Base-by-base conservation (phyloP, 2,113 vertebrate genomes). In the Chaetodon trifascialis region DNA sequence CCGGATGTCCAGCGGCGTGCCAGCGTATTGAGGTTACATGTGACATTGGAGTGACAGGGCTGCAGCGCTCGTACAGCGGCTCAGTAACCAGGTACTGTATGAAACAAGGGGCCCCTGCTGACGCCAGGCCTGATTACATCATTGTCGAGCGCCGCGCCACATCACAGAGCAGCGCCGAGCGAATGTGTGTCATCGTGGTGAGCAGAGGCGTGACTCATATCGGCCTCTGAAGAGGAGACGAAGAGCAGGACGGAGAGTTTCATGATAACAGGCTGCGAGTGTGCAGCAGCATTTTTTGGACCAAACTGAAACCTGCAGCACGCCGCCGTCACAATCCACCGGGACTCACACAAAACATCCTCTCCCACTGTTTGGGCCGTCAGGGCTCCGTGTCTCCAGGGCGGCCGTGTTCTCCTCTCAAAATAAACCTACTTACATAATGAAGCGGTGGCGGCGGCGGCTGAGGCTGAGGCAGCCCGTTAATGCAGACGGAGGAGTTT, bases 401-500 rank as follows among this genome's bases (percentile, higher is more conserved):
- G 83, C 0, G 19, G 58, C 52, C 14, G 76, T 71, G 85, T 91
- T 79, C 80, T 55, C 38, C 80, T 67, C 86, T 82, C 55, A 87
- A 82, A 87, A 89, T 90, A 87, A 90, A 79, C 52, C 60, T 0
- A 10, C 67, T 91, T 90, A 85, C 74, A 84, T 91, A 88, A 91
- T 77, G 58, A 76, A 38, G 38, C 40, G 1, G 52, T 14, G 14
- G 55, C 25, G 7, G 60, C 5, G 4, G 58, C 30, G 12, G 49
- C 40, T 1, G 52, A 14, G 14, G 55, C 38, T 4, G 52, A 14
- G 14, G 55, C 38, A 4, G 49, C 21, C 23, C 54, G 70, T 62
- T 56, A 60, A 75, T 58, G 7, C 1, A 40, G 25, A 25, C 60
- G 64, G 54, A 44, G 44, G 65, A 62, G 79, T 40, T 70, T 82